Conservation (phyloP, 2,113 vertebrate genomes). For the Esox niger region DNA sequence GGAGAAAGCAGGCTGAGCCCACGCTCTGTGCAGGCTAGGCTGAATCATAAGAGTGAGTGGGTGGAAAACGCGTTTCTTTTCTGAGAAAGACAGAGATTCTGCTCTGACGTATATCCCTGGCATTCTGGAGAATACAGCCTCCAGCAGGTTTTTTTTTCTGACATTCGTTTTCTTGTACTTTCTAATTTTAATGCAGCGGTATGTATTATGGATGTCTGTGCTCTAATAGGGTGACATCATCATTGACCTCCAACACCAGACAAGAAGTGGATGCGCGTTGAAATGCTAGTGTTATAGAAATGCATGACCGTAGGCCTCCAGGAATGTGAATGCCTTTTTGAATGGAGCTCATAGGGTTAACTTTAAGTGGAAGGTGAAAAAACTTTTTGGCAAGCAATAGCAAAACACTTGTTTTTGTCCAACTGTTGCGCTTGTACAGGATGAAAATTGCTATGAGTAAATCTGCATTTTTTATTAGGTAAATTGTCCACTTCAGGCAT, state of each 20-base stretch:
- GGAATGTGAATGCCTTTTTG: too few relatives aligned
- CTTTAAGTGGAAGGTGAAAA: too few relatives aligned
- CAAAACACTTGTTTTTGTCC: too few relatives aligned
- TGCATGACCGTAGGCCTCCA: background rate
- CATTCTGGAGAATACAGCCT: background rate
- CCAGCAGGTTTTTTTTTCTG: background rate
- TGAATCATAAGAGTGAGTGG: constrained; percentile 10
- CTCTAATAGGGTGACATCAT: background rate
- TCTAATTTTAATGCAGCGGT: constrained; percentile 1
- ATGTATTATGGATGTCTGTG: background rate
- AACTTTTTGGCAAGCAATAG: too few relatives aligned
- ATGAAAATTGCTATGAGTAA: too few relatives aligned
- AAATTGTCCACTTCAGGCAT: too few relatives aligned
- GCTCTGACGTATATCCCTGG: constrained; percentile 7
- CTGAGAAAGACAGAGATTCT: constrained; percentile 5
- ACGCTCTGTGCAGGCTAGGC: constrained; percentile 4
- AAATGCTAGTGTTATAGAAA: background rate
- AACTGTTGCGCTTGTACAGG: too few relatives aligned
- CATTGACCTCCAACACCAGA: constrained; percentile 1
- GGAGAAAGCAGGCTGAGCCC: background rate
- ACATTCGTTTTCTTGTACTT: background rate
- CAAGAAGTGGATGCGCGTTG: background rate
- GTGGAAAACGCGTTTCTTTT: background rate
- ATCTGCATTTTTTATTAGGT: too few relatives aligned
- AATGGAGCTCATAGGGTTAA: too few relatives aligned